Evolutionary conservation across 2,888 invertebrate species (phyloP), one percentile per base, ranked within the genome.

Genomic region (Cantharis rufa): DNA sequence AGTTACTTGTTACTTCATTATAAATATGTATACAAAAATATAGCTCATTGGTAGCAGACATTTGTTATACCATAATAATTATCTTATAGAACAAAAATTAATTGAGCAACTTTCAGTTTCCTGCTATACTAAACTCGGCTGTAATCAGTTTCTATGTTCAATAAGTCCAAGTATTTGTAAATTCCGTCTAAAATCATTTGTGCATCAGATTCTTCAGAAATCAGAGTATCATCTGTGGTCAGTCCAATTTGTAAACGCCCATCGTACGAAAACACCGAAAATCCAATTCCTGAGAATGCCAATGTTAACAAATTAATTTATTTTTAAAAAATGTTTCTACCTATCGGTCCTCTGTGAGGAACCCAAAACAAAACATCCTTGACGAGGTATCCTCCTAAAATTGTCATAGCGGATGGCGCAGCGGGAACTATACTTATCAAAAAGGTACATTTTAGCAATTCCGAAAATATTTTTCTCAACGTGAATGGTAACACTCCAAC

Each of bases 391-490:
- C 61, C 68, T 3, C 28, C 68, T 15, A 72, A 86, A 69, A 90
- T 86, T 15, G 84, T 86, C 7, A 89, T 81, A 61, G 83, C 79
- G 9, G 83, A 84, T 1, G 91, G 91, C 2, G 91, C 91, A 0
- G 89, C 91, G 0, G 89, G 89, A 81, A 91, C 84, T 82, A 90
- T 91, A 81, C 90, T 91, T 63, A 91, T 87, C 0, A 89, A 89
- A 84, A 90, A 83, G 0, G 90, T 90, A 24, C 90, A 89, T 70
- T 89, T 89, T 16, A 84, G 86, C 79, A 90, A 90, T 61, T 87
- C 84, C 15, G 90, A 83, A n/a, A 89, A 78, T 1, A 87, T 85
- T 63, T 69, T 68, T 32, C 70, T 64, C 15, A 75, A 32, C 13
- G n/a, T 18, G 9, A 16, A 24, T 18, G 75, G 75, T 16, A 75